A percentile compares a stretch with the other conserved stretches of the same genome.
phyloP scores from a whole-genome alignment of 2,797 vertebrate genomes.

The Chromis chromis region DNA sequence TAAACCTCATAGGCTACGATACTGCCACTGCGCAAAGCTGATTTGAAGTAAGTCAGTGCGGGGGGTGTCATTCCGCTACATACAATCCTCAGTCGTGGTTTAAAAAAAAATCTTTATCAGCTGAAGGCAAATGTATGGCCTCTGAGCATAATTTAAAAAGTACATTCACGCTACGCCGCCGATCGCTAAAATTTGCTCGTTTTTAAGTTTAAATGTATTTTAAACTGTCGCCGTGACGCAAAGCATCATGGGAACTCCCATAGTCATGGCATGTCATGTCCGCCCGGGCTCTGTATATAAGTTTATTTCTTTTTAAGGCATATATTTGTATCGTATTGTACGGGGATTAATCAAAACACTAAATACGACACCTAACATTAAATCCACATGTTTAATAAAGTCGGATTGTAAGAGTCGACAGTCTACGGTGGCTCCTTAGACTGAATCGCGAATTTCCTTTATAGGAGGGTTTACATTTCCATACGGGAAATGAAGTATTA shows the following conservation, averaged over 20 bases:
- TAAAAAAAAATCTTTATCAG: accelerated
- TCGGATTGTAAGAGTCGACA: accelerated
- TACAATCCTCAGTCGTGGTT: constrained; percentile 17
- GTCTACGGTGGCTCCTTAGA: constrained; percentile 13
- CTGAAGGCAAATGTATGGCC: accelerated
- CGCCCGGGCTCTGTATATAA: accelerated
- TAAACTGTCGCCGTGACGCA: not conserved
- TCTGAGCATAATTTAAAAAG: accelerated
- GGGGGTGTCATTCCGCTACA: accelerated
- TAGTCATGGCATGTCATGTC: accelerated
- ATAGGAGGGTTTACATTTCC: accelerated
- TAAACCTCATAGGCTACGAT: constrained; percentile 92
- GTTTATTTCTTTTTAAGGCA: accelerated
- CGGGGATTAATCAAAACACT: accelerated
- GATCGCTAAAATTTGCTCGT: not conserved
- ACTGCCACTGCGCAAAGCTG: constrained; percentile 91
- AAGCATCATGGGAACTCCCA: constrained; percentile 54
- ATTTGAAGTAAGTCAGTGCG: accelerated
- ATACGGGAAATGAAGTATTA: not conserved
- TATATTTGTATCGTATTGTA: no score
- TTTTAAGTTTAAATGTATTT: not conserved
- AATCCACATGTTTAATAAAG: not conserved
- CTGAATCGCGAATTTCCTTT: not conserved
- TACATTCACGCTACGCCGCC: not conserved
- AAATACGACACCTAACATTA: accelerated